phyloP scores from a whole-genome alignment of 2,888 invertebrate genomes.

The Machimus atricapillus region DNA sequence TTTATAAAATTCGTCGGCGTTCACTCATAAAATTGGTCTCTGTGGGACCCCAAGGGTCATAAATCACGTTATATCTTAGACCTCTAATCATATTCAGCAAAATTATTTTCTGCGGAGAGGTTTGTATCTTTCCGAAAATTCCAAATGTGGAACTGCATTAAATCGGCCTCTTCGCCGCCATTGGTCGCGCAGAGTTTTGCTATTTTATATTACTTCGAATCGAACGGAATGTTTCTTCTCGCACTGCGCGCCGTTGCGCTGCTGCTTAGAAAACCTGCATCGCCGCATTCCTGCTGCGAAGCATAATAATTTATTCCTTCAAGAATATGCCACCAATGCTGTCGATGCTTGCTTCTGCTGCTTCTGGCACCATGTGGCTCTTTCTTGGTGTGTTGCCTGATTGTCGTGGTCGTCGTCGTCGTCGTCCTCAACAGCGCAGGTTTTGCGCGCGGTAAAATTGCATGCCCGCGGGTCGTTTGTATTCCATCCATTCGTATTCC shows the following conservation, averaged over 20 bases:
- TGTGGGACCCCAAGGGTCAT: not conserved
- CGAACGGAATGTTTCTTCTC: not conserved
- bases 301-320: constrained; percentile 23
- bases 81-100: not conserved
- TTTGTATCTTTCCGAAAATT: not conserved
- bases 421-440: not conserved
- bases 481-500: not conserved
- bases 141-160: not conserved
- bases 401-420: not conserved
- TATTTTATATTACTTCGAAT: not conserved
- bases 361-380: not conserved
- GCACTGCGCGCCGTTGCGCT: not conserved
- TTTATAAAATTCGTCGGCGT: not conserved
- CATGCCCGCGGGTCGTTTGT: not conserved
- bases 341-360: not conserved
- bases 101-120: not conserved
- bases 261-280: constrained; percentile 10
- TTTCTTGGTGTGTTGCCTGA: not conserved
- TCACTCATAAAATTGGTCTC: not conserved
- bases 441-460: not conserved
- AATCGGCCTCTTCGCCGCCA: not conserved
- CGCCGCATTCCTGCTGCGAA: constrained; percentile 18
- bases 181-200: not conserved
- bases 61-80: not conserved
- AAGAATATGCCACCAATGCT: constrained; percentile 13